A percentile compares a stretch with the other conserved stretches of the same genome.
These are phyloP conservation scores for Electrona antarctica DNA, from an alignment of 2,113 vertebrate genomes.

Conservation along the genomic window DNA sequence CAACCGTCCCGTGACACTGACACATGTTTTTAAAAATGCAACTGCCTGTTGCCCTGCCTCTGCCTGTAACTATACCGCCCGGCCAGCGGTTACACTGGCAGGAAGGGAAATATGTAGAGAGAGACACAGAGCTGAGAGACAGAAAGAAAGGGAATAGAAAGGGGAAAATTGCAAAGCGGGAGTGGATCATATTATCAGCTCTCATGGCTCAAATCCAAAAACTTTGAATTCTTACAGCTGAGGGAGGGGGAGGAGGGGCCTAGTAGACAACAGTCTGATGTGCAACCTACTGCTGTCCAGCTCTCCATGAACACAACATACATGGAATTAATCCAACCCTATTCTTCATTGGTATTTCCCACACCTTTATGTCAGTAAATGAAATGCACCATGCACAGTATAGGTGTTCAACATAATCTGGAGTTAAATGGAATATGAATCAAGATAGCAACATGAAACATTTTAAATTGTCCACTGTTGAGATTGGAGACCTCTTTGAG, in stretches of 20 bases:
- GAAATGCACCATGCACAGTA: neutral
- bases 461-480: neutral
- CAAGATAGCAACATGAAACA: neutral
- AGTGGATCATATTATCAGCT: constrained; percentile 38
- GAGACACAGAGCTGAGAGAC: neutral
- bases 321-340: neutral
- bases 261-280: constrained; percentile 9
- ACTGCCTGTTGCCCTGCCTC: constrained; percentile 23
- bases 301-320: constrained; percentile 26
- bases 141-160: constrained; percentile 4
- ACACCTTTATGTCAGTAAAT: neutral
- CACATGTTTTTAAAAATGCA: constrained; percentile 61
- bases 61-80: neutral
- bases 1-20: constrained; percentile 55
- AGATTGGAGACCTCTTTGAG: neutral
- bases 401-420: too few species aligned
- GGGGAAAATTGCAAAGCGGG: constrained; percentile 8
- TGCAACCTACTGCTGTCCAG: neutral
- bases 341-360: neutral
- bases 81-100: constrained; percentile 35
- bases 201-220: constrained; percentile 49
- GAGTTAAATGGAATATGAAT: neutral
- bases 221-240: constrained; percentile 55
- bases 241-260: constrained; percentile 41
- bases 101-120: constrained; percentile 17